phyloP scores from a whole-genome alignment of 2,888 invertebrate species.

The Acanthosepion esculentum region DNA sequence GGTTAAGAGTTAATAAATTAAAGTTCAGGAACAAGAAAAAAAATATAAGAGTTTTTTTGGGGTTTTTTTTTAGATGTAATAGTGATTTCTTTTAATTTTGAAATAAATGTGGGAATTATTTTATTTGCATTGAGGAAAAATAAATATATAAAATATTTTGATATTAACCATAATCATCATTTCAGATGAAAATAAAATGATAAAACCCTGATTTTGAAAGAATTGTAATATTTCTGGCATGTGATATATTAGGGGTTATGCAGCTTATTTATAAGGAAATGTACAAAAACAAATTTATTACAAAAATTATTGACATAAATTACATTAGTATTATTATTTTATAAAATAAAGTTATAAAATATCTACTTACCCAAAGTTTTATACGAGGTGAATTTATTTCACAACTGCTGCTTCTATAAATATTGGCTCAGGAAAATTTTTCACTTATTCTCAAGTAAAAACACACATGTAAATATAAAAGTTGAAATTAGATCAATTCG shows the following conservation, averaged over 20 bases:
- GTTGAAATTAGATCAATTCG: background rate
- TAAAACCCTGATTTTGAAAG: no score
- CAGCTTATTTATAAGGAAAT: no score
- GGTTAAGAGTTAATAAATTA: background rate
- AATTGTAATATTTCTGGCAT: background rate
- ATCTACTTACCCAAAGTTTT: constrained; percentile 22
- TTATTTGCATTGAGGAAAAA: background rate
- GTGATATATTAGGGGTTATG: no score
- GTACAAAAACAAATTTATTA: no score
- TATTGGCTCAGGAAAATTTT: background rate
- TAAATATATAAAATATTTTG: background rate
- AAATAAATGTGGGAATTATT: background rate
- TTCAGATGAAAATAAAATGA: background rate
- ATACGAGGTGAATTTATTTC: background rate
- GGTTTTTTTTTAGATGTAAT: background rate
- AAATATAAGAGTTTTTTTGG: no score
- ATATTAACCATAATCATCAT: background rate
- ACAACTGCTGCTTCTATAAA: background rate
- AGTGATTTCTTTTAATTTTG: background rate
- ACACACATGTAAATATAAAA: background rate
- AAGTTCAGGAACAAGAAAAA: no score
- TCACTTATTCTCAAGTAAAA: background rate
- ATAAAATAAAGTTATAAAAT: background rate
- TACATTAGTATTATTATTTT: background rate
- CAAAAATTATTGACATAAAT: background rate